phyloP scores from a whole-genome alignment of 2,888 invertebrate genomes.

The Caenorhabditis sinica region DNA sequence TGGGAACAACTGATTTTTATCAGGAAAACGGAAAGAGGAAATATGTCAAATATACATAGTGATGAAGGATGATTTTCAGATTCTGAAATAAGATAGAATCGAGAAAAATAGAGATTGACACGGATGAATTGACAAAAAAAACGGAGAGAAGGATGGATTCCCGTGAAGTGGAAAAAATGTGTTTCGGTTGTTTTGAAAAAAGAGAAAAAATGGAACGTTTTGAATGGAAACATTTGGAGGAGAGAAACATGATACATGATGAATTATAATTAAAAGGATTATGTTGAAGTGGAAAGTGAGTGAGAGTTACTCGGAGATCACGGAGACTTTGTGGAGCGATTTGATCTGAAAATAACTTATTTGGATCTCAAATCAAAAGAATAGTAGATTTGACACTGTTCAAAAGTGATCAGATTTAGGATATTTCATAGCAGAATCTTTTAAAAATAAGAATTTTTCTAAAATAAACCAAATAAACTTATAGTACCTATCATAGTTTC shows the following conservation, averaged over 20 bases:
- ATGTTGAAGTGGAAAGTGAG: neutral
- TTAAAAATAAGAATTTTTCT: no score
- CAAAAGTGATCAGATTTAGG: no score
- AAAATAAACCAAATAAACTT: no score
- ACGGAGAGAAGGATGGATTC: constrained; percentile 18
- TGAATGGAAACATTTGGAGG: constrained; percentile 5
- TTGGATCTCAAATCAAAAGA: neutral
- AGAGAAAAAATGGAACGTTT: constrained; percentile 23
- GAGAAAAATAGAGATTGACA: constrained; percentile 24
- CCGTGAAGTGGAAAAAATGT: constrained; percentile 31
- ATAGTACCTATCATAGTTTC: no score
- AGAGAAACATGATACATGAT: constrained; percentile 24
- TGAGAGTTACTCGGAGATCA: constrained; percentile 23
- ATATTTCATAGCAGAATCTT: no score
- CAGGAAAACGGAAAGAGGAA: neutral
- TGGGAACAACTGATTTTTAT: constrained; percentile 11
- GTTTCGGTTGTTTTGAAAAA: neutral
- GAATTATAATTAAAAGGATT: neutral
- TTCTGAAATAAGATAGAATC: constrained; percentile 7
- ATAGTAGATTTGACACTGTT: neutral
- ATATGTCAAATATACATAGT: constrained; percentile 40
- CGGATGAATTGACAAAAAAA: constrained; percentile 25
- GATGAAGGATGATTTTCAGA: neutral
- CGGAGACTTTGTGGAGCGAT: constrained; percentile 41
- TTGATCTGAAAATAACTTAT: constrained; percentile 17